Percentiles rank a stretch among this genome's conserved stretches.
Conservation (phyloP, 2,113 vertebrate genomes). For the Cyprinodon variegatus region DNA sequence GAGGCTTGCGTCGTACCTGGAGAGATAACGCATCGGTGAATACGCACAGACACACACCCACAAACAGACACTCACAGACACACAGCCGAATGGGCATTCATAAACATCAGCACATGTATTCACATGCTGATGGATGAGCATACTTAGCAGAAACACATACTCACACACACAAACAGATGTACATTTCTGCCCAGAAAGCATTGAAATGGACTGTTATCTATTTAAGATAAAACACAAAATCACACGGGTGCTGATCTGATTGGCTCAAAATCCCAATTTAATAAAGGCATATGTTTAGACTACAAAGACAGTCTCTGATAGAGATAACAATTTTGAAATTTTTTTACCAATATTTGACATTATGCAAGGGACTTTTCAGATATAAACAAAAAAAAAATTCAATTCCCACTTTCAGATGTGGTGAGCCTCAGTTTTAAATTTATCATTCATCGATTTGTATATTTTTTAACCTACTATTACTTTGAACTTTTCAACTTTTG, state of each 20-base stretch:
- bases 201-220: slow-evolving; percentile 7
- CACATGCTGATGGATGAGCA: slow-evolving; percentile 43
- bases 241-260: neutral
- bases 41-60: slow-evolving; percentile 35
- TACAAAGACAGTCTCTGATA: neutral
- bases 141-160: slow-evolving; percentile 28
- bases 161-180: slow-evolving; percentile 10
- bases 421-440: too few species aligned
- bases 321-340: neutral
- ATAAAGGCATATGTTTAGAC: neutral
- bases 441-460: neutral
- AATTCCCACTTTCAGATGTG: neutral
- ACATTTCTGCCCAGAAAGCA: slow-evolving; percentile 8
- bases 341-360: neutral
- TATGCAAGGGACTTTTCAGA: neutral
- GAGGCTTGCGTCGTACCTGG: slow-evolving; percentile 72
- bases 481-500: neutral
- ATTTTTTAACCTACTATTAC: neutral
- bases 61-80: slow-evolving; percentile 10
- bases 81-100: slow-evolving; percentile 8
- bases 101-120: slow-evolving; percentile 24
- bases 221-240: neutral
- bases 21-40: slow-evolving; percentile 64
- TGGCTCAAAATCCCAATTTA: too few species aligned
- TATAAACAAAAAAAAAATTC: neutral